Base-by-base conservation (phyloP, 2,113 vertebrate species). In the Indri indri region DNA sequence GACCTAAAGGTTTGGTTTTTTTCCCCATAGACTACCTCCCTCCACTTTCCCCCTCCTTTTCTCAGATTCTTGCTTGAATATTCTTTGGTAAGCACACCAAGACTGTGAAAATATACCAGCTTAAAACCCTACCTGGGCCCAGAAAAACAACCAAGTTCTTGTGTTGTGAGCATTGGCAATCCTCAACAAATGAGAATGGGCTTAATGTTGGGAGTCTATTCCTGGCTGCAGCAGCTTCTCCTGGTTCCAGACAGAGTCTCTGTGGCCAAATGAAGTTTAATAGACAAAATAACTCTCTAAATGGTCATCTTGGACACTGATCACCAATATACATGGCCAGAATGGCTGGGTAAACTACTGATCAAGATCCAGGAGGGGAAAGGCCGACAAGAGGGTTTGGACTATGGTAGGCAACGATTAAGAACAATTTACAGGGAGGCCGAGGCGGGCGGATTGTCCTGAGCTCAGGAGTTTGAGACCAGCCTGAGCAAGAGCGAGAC, bases 281-380 rank as follows among this genome's bases (percentile, higher is more conserved):
- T 73, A 83, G 65, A 79, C 71, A 88, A 77, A 96, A 90, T 54
- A 17, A 54, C 30, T 96, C 77, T 88, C 96, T 93, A 97, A 95
- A 80, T 66, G 74, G 74, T 76, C 89, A 93, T 76, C 30, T 71
- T 95, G 83, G 87, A 74, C 50, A 70, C 13, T 87, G 74, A 84
- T 94, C 50, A 66, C 85, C 80, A 71, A 63, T 84, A 81, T 34
- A 47, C 34, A 76, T 27, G 87, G 87, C 50, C 95, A 96, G 81
- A 83, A 88, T 45, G 81, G 32, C 83, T 92, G 61, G 2, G 27
- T 42, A 87, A 96, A 88, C 54, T 90, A 12, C 4, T 92, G 91
- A 76, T 47, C 59, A 68, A 32, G 25, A 92, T 83, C 63, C 80
- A 87, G 83, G 68, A 90, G 76, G 90, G 23, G 71, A 93, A 27